Conservation (phyloP, 1,140 invertebrate genomes). For the Macrosteles quadrilineatus region DNA sequence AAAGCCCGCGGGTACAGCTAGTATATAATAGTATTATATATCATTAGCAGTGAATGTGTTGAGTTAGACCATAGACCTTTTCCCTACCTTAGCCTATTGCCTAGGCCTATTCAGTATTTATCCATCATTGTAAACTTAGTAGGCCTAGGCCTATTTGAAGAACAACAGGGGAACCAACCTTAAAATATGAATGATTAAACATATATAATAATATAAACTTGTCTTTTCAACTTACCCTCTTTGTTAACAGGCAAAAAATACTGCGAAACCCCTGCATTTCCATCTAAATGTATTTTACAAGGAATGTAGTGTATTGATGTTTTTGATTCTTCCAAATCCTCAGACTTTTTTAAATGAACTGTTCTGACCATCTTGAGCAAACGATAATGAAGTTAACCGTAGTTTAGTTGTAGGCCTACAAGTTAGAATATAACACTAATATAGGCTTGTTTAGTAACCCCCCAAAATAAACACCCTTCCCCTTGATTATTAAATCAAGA, state of each 20-base stretch:
- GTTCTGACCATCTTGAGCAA: not conserved
- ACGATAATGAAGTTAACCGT: no score
- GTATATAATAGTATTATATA: no score
- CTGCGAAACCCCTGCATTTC: slow-evolving; percentile 65
- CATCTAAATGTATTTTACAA: slow-evolving; percentile 70
- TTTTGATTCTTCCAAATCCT: slow-evolving; percentile 1
- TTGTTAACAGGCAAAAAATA: slow-evolving; percentile 63
- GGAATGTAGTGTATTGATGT: slow-evolving; percentile 65
- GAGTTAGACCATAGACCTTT: slow-evolving; percentile 25
- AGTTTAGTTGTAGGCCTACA: no score
- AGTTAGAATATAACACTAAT: no score
- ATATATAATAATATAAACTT: no score
- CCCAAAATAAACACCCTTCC: no score
- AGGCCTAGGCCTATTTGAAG: not conserved
- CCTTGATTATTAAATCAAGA: no score
- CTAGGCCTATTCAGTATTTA: not conserved
- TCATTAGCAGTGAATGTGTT: no score
- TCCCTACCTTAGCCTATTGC: slow-evolving; percentile 26
- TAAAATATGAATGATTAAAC: not conserved
- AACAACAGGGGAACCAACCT: not conserved
- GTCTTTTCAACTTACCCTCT: slow-evolving; percentile 44
- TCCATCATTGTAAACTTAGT: not conserved
- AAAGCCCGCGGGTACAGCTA: no score
- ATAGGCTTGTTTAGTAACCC: no score
- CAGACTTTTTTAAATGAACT: slow-evolving; percentile 16